These are phyloP conservation scores for Cydia fagiglandana DNA, from an alignment of 1,140 invertebrate species.

Conservation along the genomic window DNA sequence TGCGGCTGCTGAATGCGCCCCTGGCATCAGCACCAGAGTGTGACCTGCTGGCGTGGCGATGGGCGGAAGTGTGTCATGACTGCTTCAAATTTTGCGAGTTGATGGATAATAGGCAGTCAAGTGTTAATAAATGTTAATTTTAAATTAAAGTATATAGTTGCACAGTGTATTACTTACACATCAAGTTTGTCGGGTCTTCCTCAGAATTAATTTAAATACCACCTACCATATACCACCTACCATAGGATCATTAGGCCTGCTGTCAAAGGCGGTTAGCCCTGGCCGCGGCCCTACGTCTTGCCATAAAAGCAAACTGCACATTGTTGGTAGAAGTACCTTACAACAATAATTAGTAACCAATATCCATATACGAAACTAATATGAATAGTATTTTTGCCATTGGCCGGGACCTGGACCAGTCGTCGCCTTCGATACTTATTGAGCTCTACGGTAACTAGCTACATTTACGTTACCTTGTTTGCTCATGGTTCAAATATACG, in stretches of 20 bases:
- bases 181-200: not conserved
- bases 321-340: not conserved
- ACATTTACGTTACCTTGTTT: conserved; percentile 13
- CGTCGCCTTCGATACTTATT: conserved; percentile 2
- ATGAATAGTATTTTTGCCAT: conserved; percentile 19
- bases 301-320: conserved; percentile 16
- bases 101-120: too few relatives aligned
- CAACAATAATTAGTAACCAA: conserved; percentile 8
- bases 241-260: not conserved
- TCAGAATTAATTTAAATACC: not conserved
- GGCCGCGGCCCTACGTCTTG: conserved; percentile 14
- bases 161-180: not conserved
- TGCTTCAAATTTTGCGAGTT: too few relatives aligned
- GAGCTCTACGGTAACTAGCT: not conserved
- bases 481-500: conserved; percentile 11
- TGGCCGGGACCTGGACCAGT: conserved; percentile 1
- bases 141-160: too few relatives aligned
- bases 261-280: conserved; percentile 1
- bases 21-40: too few relatives aligned
- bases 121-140: too few relatives aligned
- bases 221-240: not conserved
- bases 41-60: too few relatives aligned
- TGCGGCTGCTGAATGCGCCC: too few relatives aligned
- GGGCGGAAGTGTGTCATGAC: too few relatives aligned
- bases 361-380: conserved; percentile 26